Evolutionary conservation across 2,113 vertebrate genomes (phyloP).

Genomic region (Gymnobelideus leadbeateri): DNA sequence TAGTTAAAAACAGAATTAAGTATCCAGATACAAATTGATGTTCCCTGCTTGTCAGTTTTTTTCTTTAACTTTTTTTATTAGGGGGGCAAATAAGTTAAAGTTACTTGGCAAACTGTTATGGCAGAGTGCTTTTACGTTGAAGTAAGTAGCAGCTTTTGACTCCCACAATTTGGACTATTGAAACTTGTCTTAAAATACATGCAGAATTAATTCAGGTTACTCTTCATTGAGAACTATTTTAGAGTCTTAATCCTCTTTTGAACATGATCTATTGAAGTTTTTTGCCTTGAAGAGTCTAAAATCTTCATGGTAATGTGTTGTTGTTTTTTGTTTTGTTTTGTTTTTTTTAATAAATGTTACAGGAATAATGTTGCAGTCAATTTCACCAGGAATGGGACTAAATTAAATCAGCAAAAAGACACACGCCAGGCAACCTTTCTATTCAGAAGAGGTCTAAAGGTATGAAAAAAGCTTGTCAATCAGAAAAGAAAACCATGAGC

Average conservation of each 20-base stretch:
- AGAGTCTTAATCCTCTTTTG: constrained; percentile 46
- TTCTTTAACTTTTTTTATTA: neutral
- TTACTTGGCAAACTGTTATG: neutral
- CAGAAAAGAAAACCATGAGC: constrained; percentile 40
- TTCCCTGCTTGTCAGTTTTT: neutral
- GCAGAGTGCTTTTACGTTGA: constrained; percentile 42
- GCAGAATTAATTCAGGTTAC: constrained; percentile 48
- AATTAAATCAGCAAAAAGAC: constrained; percentile 90
- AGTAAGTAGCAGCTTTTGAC: neutral
- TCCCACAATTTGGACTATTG: neutral
- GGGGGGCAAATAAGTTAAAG: neutral
- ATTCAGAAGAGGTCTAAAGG: constrained; percentile 95
- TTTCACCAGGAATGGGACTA: constrained; percentile 86
- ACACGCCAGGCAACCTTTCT: constrained; percentile 96
- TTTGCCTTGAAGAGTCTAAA: constrained; percentile 2
- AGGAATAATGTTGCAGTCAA: constrained; percentile 84
- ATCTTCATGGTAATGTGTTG: constrained; percentile 31
- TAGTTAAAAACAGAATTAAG: neutral
- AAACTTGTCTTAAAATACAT: constrained; percentile 6
- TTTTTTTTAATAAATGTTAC: constrained; percentile 66
- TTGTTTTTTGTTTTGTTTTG: neutral
- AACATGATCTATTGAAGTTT: constrained; percentile 53
- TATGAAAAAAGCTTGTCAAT: constrained; percentile 73
- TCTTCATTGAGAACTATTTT: neutral
- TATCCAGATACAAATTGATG: neutral